phyloP scores from a whole-genome alignment of 2,888 invertebrate species.

The Hypercompe scribonia region DNA sequence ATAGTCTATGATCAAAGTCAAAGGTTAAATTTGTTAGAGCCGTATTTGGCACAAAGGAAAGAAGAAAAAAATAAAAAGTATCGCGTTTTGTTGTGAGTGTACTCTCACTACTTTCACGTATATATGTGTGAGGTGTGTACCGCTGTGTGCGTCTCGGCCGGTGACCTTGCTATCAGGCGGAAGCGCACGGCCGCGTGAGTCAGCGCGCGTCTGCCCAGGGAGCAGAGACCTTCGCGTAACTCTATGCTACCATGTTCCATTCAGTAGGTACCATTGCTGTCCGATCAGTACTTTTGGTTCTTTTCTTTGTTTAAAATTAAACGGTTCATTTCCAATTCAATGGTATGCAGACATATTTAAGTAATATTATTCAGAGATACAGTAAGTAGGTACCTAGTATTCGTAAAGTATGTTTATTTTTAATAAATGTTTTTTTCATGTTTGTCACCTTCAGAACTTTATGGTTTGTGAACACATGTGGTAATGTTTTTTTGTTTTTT shows the following conservation, averaged over 20 bases:
- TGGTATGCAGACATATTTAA: background rate
- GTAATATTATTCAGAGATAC: background rate
- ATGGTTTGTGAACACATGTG: background rate
- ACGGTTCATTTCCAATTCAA: conserved; percentile 17
- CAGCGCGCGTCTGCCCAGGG: conserved; percentile 82
- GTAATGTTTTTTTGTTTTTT: too few species aligned
- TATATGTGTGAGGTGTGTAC: conserved; percentile 52
- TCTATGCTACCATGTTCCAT: conserved; percentile 52
- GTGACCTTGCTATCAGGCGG: conserved; percentile 87
- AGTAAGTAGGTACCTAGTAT: background rate
- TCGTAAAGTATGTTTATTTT: background rate
- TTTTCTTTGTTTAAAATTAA: conserved; percentile 49
- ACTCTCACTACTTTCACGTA: conserved; percentile 84
- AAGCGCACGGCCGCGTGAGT: conserved; percentile 82
- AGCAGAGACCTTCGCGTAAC: conserved; percentile 77
- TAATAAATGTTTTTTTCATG: background rate
- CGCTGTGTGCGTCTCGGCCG: conserved; percentile 76
- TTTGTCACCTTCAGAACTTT: background rate
- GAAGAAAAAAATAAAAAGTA: conserved; percentile 26
- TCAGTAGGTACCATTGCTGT: conserved; percentile 43
- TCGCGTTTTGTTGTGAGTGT: conserved; percentile 66
- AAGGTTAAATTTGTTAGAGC: conserved; percentile 41
- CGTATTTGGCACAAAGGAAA: conserved; percentile 25
- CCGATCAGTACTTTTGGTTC: conserved; percentile 37
- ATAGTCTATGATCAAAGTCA: conserved; percentile 37